Evolutionary conservation across 2,113 vertebrate species (phyloP).

Genomic region (Chroicocephalus ridibundus): DNA sequence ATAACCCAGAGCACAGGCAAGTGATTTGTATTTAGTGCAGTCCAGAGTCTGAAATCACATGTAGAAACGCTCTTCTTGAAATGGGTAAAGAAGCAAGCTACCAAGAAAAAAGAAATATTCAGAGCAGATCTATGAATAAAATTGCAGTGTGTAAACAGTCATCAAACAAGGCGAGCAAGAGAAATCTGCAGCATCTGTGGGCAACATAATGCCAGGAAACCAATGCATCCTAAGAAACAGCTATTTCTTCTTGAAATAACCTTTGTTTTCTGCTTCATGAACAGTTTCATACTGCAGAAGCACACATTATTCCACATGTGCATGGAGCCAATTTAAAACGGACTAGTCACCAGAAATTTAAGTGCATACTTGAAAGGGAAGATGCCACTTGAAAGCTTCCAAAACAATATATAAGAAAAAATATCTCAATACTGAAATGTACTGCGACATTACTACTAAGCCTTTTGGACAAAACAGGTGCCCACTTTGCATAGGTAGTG

Average conservation of each 20-base stretch:
- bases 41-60: not conserved
- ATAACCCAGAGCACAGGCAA: not conserved
- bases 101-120: not conserved
- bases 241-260: not conserved
- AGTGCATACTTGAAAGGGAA: not conserved
- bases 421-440: accelerated
- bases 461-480: not conserved
- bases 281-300: not conserved
- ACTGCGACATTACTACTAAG: not conserved
- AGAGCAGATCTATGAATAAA: not conserved
- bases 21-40: not conserved
- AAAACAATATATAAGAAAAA: not conserved
- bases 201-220: not conserved
- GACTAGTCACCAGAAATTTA: not conserved
- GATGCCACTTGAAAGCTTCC: not conserved
- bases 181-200: not conserved
- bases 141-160: not conserved
- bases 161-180: not conserved
- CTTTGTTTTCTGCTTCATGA: not conserved
- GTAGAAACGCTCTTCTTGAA: not conserved
- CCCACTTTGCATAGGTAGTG: not conserved
- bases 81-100: not conserved
- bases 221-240: not conserved
- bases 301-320: accelerated
- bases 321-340: not conserved